Evolutionary conservation across 2,888 invertebrate genomes (phyloP).

Genomic region (Drosophila demipolita): DNA sequence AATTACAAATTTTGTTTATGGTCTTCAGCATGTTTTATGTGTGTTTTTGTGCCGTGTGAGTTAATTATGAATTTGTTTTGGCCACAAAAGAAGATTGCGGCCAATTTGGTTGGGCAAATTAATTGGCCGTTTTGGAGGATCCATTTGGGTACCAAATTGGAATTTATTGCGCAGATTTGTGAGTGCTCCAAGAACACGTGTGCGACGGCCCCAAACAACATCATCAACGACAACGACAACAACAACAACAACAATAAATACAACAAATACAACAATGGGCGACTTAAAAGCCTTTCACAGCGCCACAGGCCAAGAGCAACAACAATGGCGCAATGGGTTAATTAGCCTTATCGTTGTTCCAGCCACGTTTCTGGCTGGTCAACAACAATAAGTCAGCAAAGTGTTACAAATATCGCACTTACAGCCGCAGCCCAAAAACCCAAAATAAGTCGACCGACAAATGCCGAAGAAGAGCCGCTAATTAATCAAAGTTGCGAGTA

Average conservation of each 20-base stretch:
- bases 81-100: constrained; percentile 60
- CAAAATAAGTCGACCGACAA: constrained; percentile 53
- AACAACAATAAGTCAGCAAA: constrained; percentile 70
- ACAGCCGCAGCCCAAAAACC: constrained; percentile 28
- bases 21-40: constrained; percentile 22
- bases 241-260: background rate
- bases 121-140: constrained; percentile 73
- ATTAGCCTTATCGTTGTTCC: constrained; percentile 71
- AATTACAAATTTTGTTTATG: constrained; percentile 30
- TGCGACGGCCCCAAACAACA: constrained; percentile 61
- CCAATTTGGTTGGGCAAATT: constrained; percentile 62
- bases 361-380: constrained; percentile 31
- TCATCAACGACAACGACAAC: background rate
- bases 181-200: constrained; percentile 71
- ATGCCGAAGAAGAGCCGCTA: constrained; percentile 53
- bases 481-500: constrained; percentile 63
- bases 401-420: constrained; percentile 82
- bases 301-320: constrained; percentile 53
- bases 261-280: background rate
- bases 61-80: constrained; percentile 22
- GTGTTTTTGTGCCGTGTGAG: constrained; percentile 25
- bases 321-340: constrained; percentile 78
- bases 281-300: constrained; percentile 44
- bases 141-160: constrained; percentile 75
- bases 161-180: constrained; percentile 79